A percentile compares a stretch with the other conserved stretches of the same genome.
Conservation (phyloP, 2,888 invertebrate genomes). For the Volucella inanis region DNA sequence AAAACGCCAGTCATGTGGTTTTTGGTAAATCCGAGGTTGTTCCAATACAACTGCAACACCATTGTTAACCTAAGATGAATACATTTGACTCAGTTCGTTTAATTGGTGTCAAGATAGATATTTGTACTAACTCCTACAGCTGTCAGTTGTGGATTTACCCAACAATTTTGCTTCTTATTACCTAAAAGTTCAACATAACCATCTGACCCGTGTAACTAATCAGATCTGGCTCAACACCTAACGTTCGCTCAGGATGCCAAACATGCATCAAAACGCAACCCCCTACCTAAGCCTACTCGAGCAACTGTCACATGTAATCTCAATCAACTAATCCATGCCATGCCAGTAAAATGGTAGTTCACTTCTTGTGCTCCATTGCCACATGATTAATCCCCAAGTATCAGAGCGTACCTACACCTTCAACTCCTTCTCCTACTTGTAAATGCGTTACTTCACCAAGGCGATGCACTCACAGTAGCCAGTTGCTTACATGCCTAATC, state of each 20-base stretch:
- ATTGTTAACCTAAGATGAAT: too few species aligned
- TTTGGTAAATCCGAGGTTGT: too few species aligned
- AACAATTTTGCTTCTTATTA: too few species aligned
- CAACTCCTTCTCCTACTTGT: background rate
- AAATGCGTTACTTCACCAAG: constrained; percentile 1
- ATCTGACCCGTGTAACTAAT: too few species aligned
- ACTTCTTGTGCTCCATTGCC: background rate
- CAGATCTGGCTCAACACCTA: background rate
- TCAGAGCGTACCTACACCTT: constrained; percentile 19
- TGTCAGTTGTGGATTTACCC: too few species aligned
- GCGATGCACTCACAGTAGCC: constrained; percentile 69
- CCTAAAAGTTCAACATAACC: too few species aligned
- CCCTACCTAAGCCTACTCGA: constrained; percentile 9
- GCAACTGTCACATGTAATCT: constrained; percentile 62
- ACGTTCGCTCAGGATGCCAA: background rate
- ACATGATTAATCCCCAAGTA: constrained; percentile 57
- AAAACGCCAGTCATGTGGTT: too few species aligned
- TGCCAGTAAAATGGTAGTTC: background rate
- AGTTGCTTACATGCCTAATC: constrained; percentile 73
- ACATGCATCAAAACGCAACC: constrained; percentile 1
- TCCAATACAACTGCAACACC: too few species aligned
- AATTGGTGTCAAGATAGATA: too few species aligned
- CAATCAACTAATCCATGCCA: constrained; percentile 66
- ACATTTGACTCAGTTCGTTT: too few species aligned
- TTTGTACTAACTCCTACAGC: too few species aligned